These are phyloP conservation scores for Ommatoiulus sabulosus DNA, from an alignment of 2,888 invertebrate species.

Conservation along the genomic window DNA sequence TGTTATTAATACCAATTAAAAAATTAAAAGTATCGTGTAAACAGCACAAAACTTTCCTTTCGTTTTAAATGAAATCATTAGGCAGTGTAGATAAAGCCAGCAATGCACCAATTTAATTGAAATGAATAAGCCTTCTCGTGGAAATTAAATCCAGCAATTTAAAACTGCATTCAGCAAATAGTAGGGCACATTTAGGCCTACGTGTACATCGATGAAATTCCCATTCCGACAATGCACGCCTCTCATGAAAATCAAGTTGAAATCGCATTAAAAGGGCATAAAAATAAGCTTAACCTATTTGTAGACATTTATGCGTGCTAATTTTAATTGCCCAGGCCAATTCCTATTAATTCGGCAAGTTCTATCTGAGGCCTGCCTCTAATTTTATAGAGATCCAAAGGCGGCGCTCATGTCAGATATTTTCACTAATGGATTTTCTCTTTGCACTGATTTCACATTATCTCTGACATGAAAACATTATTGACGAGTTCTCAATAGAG, in stretches of 20 bases:
- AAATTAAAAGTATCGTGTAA: too few species aligned
- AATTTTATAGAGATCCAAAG: slow-evolving; percentile 1
- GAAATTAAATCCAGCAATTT: background rate
- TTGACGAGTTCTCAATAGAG: slow-evolving; percentile 57
- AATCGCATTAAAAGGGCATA: background rate
- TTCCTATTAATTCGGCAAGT: background rate
- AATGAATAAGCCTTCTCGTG: background rate
- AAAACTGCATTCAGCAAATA: background rate
- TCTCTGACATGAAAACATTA: slow-evolving; percentile 57
- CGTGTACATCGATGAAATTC: background rate
- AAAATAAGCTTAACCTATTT: background rate
- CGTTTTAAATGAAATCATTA: too few species aligned
- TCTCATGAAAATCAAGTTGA: background rate
- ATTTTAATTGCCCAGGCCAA: background rate
- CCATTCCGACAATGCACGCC: background rate
- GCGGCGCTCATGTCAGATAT: slow-evolving; percentile 1
- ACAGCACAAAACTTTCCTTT: too few species aligned
- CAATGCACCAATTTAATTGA: too few species aligned
- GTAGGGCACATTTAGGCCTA: background rate
- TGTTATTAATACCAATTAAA: too few species aligned
- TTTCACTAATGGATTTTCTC: slow-evolving; percentile 53
- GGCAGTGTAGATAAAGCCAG: too few species aligned
- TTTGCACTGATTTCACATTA: slow-evolving; percentile 56
- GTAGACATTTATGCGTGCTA: background rate
- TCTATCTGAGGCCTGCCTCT: background rate